Percentiles rank a stretch among this genome's conserved stretches.
Evolutionary conservation across 2,888 invertebrate genomes (phyloP).

Genomic region (Zeuzera pyrina): DNA sequence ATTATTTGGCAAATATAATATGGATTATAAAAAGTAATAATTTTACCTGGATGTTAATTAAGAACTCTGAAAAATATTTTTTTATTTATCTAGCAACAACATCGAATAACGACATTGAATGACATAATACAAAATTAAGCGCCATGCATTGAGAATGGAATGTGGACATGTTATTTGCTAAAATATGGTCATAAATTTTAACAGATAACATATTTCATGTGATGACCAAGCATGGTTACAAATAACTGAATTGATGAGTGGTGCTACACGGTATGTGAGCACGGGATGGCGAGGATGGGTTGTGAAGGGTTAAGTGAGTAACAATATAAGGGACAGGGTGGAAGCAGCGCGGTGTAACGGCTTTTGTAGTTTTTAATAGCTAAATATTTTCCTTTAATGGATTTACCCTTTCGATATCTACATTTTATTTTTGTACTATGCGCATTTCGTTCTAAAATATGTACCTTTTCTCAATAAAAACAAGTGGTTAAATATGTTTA

Average conservation of each 20-base stretch:
- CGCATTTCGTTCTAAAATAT: too few species aligned
- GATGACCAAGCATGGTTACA: constrained; percentile 24
- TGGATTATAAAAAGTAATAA: background rate
- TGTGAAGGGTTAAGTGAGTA: constrained; percentile 34
- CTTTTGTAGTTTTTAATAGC: too few species aligned
- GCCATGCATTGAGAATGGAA: constrained; percentile 51
- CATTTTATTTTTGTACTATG: too few species aligned
- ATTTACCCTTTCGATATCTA: too few species aligned
- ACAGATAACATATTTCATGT: constrained; percentile 29
- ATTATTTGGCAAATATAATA: background rate
- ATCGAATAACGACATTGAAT: constrained; percentile 48
- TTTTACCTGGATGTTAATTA: background rate
- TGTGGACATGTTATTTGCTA: constrained; percentile 16
- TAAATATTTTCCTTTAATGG: too few species aligned
- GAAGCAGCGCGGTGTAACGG: constrained; percentile 58
- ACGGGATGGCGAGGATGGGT: constrained; percentile 2
- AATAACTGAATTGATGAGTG: constrained; percentile 51
- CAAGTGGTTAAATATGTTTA: too few species aligned
- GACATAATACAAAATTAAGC: constrained; percentile 45
- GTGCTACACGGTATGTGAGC: constrained; percentile 35
- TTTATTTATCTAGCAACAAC: constrained; percentile 32
- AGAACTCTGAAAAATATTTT: too few species aligned
- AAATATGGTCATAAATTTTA: too few species aligned
- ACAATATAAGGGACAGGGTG: constrained; percentile 20
- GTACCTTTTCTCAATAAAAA: too few species aligned